phyloP scores from a whole-genome alignment of 2,888 invertebrate species.

The Melikaiella ostensackeni region DNA sequence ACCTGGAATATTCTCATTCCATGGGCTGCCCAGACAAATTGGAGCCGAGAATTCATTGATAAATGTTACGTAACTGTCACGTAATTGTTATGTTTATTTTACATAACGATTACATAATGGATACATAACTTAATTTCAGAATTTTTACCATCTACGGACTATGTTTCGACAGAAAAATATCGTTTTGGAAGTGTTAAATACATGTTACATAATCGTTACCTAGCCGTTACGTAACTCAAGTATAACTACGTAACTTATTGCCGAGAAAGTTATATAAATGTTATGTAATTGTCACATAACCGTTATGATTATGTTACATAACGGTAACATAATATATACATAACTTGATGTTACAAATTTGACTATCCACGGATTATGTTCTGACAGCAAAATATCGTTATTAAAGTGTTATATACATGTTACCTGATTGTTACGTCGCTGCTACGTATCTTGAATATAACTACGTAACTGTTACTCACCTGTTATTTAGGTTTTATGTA shows the following conservation, averaged over 20 bases:
- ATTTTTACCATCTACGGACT: no score
- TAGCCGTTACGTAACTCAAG: not conserved
- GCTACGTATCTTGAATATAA: not conserved
- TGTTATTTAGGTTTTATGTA: not conserved
- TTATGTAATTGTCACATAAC: not conserved
- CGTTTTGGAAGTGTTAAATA: not conserved
- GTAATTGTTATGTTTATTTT: not conserved
- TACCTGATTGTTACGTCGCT: not conserved
- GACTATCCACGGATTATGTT: no score
- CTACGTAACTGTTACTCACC: not conserved
- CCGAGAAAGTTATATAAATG: not conserved
- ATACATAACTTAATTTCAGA: no score
- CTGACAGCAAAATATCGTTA: no score
- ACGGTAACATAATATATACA: no score
- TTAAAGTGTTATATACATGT: not conserved
- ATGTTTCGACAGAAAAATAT: no score
- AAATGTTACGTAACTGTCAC: not conserved
- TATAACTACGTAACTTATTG: no score
- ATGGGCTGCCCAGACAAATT: constrained; percentile 45
- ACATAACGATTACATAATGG: not conserved
- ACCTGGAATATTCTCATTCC: constrained; percentile 49
- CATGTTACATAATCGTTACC: not conserved
- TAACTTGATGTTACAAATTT: no score
- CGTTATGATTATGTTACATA: no score
- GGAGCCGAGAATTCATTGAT: constrained; percentile 1